These are phyloP conservation scores for Epinotia brunnichana DNA, from an alignment of 2,888 invertebrate species.

Conservation along the genomic window DNA sequence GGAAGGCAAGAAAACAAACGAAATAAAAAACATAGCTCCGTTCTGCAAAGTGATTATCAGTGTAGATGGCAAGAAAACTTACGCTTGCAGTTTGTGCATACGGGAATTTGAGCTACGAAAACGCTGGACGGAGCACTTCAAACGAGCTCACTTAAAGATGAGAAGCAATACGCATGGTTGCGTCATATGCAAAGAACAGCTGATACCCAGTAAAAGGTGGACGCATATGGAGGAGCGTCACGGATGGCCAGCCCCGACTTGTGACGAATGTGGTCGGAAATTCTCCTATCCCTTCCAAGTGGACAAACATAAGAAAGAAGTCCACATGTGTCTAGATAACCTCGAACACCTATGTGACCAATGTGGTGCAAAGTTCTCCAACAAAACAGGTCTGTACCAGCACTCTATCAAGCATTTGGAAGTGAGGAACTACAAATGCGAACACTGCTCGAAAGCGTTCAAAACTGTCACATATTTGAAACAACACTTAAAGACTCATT, in stretches of 20 bases:
- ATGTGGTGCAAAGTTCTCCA: conserved; percentile 15
- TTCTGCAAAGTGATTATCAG: conserved; percentile 7
- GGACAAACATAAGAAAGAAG: conserved; percentile 28
- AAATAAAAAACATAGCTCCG: conserved; percentile 18
- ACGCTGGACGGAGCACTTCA: conserved; percentile 29
- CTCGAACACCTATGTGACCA: conserved; percentile 14
- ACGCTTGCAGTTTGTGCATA: conserved; percentile 13
- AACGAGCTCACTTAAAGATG: conserved; percentile 33
- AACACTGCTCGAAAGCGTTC: conserved; percentile 30
- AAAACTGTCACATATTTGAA: conserved; percentile 20
- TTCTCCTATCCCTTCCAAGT: conserved; percentile 39
- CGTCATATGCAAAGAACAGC: conserved; percentile 20
- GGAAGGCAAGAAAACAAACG: neutral
- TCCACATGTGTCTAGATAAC: conserved; percentile 18
- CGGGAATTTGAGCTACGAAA: neutral
- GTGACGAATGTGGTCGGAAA: conserved; percentile 37
- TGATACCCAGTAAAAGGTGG: conserved; percentile 20
- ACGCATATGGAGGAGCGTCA: conserved; percentile 38
- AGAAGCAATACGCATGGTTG: conserved; percentile 27
- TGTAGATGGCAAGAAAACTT: neutral
- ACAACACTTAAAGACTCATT: conserved; percentile 32
- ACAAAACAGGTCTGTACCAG: neutral
- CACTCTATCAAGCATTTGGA: conserved; percentile 20
- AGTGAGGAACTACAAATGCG: conserved; percentile 21
- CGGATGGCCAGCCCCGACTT: conserved; percentile 36